phyloP scores from a whole-genome alignment of 2,797 vertebrate genomes.

The Leuciscus waleckii region DNA sequence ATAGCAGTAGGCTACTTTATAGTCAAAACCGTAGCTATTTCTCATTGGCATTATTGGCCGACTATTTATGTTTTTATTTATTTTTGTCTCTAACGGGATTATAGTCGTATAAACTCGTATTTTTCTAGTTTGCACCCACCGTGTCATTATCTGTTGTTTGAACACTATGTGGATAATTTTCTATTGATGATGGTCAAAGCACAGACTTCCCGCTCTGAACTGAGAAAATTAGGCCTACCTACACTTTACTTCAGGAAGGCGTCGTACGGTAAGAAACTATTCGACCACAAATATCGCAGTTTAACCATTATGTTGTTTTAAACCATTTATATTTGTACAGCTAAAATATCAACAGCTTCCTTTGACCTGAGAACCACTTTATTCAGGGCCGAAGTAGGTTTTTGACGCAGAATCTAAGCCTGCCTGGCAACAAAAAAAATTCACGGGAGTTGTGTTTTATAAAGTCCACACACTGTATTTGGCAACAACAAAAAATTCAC shows the following conservation, averaged over 20 bases:
- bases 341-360: not conserved
- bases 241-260: not conserved
- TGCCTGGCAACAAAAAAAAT: not conserved
- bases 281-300: not conserved
- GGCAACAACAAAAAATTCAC: not conserved
- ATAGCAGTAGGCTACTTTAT: no score
- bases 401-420: not conserved
- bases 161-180: not conserved
- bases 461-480: conserved; percentile 13
- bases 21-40: not conserved
- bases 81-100: not conserved
- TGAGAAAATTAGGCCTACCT: not conserved
- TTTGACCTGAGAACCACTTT: not conserved
- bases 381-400: not conserved
- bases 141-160: not conserved
- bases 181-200: not conserved
- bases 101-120: not conserved
- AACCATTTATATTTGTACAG: not conserved
- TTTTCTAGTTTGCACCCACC: not conserved
- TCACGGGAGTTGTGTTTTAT: not conserved
- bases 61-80: not conserved
- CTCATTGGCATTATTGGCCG: not conserved
- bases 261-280: not conserved
- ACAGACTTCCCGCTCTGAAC: not conserved
- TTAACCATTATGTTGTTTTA: not conserved